Evolutionary conservation across 2,888 invertebrate species (phyloP), one percentile per base, ranked within the genome.

Genomic region (Chrysotoxum bicinctum): DNA sequence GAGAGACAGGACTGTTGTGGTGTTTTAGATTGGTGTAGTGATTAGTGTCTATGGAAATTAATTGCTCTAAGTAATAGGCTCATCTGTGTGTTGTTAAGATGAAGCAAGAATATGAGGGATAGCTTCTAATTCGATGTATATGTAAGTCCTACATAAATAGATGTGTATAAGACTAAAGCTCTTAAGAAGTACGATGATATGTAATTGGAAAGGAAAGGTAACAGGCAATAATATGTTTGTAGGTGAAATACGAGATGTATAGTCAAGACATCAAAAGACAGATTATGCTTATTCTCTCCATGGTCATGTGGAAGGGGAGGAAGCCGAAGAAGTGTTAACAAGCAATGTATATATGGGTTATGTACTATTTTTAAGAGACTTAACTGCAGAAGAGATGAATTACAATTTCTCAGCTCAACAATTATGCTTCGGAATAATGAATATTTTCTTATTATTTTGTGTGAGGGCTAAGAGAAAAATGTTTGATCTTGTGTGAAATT

Each of bases 11-110:
- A 19, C 26, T 64, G 69, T 54, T 32, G 58, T 58, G 21, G 73
- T 56, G 60, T 68, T 58, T 70, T 35, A 69, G 72, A 68, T 69
- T 78, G 80, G 40, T 72, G 69, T 50, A 79, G 70, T 84, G 84
- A 84, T 79, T 84, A 79, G 70, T 84, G 79, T 84, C 74, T 75
- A 84, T 80, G 75, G 79, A 79, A 84, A 84, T 79, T 84, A 84
- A 79, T 84, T 79, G 75, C 32, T 66, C 84, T 79, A 72, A 75
- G 70, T 84, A 79, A 84, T 79, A 75, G 75, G 64, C 66, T 72
- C 66, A 82, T 82, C 66, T 52, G 60, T 50, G 60, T 66, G 54
- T 54, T 54, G 66, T 43, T 73, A 50, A 54, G 62, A 40, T 23
- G 19, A 40, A 52, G 10, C n/a, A 86, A 3, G 70, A 86, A 3